Base-by-base conservation (phyloP, 2,888 invertebrate genomes). In the Deilephila elpenor region DNA sequence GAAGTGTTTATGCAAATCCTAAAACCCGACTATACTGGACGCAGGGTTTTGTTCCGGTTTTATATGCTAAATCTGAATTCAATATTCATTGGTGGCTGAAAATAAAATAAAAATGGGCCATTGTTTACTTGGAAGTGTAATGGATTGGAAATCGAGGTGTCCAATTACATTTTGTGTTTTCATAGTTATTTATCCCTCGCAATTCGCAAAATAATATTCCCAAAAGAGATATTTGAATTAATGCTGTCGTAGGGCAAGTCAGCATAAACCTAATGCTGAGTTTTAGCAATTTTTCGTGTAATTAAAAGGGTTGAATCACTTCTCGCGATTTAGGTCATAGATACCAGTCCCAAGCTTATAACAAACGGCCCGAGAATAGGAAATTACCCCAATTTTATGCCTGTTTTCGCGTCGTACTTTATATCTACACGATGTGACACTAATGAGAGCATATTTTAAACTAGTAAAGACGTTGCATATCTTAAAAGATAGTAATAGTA, bases 1-100 rank as follows among this genome's bases (percentile, higher is more conserved):
- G 44, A 44, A 67, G 70, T 70, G 53, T 70, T 73, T 70, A 73
- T 60, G 59, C 70, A 70, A 70, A 73, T 25, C 44, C 17, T 37
- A 67, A 67, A 67, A 17, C 34, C 61, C 61, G 61, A 32, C 19
- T 5, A 19, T 61, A 34, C 34, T 61, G 61, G 29, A 32, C 1
- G 8, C 6, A 6, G n/a, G 61, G 53, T 56, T 32, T 34, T 60
- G 17, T 61, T 32, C 34, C 51, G 20, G 44, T 20, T 44, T 11
- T 64, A 20, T n/a, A 67, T 14, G 67, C 25, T 67, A 51, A 44
- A 67, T 67, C 44, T 5, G 44, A 14, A 51, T 51, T 60, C 60
- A 60, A 29, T 37, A 37, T 25, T 64, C 44, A 20, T 64, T 64
- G 44, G 25, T 6, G 3, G 19, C 56, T 44, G n/a, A 56, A n/a